A percentile compares a stretch with the other conserved stretches of the same genome.
Conservation (phyloP, 2,797 vertebrate genomes). For the Rhinatrema bivittatum region DNA sequence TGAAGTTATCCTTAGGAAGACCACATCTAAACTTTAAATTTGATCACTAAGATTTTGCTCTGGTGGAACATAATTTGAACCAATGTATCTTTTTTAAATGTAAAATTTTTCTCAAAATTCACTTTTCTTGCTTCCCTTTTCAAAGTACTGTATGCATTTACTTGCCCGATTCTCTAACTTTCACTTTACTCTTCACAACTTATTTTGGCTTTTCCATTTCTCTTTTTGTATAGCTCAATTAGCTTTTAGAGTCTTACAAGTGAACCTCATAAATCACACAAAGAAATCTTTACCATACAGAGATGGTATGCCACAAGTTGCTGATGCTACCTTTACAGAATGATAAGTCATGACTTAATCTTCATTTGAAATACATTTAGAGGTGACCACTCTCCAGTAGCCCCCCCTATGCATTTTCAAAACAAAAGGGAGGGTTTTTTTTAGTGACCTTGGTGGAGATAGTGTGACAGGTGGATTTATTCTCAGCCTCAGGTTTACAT, state of each 20-base stretch:
- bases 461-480: slow-evolving; percentile 52
- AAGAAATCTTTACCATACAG: slow-evolving; percentile 16
- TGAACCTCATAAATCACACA: slow-evolving; percentile 15
- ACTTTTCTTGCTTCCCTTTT: not conserved
- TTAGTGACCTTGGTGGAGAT: slow-evolving; percentile 38
- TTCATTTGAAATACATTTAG: slow-evolving; percentile 31
- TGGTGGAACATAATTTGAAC: too few relatives aligned
- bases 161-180: slow-evolving; percentile 3
- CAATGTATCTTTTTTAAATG: too few relatives aligned
- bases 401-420: slow-evolving; percentile 53
- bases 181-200: slow-evolving; percentile 9
- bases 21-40: too few relatives aligned
- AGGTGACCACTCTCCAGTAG: slow-evolving; percentile 35
- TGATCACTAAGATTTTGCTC: too few relatives aligned
- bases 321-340: slow-evolving; percentile 21
- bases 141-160: not conserved
- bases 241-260: not conserved
- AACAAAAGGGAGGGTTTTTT: slow-evolving; percentile 46
- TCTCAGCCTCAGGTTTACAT: slow-evolving; percentile 53
- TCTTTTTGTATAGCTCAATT: slow-evolving; percentile 15
- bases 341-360: slow-evolving; percentile 41
- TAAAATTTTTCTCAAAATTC: too few relatives aligned
- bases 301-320: not conserved
- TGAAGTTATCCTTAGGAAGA: too few relatives aligned
- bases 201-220: slow-evolving; percentile 1